These are phyloP conservation scores for Falco columbarius DNA, from an alignment of 2,797 vertebrate species.

Conservation along the genomic window DNA sequence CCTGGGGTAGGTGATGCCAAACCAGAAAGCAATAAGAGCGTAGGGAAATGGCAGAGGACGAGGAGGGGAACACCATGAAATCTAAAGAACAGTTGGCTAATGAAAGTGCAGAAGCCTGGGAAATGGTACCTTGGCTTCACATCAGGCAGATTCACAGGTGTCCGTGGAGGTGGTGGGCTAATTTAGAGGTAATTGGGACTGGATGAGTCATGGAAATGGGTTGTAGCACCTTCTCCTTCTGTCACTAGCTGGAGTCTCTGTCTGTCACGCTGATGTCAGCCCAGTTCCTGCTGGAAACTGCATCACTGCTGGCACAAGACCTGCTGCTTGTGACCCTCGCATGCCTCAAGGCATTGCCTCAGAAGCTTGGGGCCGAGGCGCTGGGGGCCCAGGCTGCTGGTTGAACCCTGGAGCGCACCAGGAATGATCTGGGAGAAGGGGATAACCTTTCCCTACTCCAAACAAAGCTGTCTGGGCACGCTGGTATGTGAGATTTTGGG, in stretches of 20 bases:
- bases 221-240: not conserved
- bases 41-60: not conserved
- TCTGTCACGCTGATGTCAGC: not conserved
- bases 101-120: not conserved
- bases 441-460: not conserved
- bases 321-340: not conserved
- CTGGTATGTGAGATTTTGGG: not conserved
- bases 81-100: not conserved
- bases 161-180: not conserved
- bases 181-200: not conserved
- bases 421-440: not conserved
- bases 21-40: not conserved
- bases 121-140: not conserved
- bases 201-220: not conserved
- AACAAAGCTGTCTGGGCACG: not conserved
- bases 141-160: not conserved
- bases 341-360: not conserved
- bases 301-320: not conserved
- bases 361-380: rapidly evolving
- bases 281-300: not conserved
- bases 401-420: not conserved
- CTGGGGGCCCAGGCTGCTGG: not conserved
- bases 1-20: not conserved
- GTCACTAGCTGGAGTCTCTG: not conserved
- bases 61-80: not conserved